Conservation (phyloP, 2,888 invertebrate genomes). For the Hypercompe scribonia region DNA sequence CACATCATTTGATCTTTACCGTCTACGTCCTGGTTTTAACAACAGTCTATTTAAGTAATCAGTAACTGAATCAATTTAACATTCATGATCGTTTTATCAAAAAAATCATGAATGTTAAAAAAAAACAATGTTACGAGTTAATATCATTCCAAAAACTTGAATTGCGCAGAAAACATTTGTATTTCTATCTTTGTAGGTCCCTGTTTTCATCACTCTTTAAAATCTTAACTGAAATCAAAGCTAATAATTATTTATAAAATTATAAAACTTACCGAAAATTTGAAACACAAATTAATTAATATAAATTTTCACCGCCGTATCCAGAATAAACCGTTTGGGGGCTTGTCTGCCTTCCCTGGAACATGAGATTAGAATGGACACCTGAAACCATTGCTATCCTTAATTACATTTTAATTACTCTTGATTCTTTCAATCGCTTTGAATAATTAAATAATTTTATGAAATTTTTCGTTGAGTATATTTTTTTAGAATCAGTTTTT, state of each 20-base stretch:
- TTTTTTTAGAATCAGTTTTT: constrained; percentile 6
- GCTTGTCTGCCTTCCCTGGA: constrained; percentile 48
- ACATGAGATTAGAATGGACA: constrained; percentile 71
- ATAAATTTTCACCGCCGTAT: constrained; percentile 15
- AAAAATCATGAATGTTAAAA: too few species aligned
- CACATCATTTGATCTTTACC: too few species aligned
- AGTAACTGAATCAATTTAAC: too few species aligned
- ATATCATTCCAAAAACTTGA: background rate
- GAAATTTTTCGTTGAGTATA: constrained; percentile 3
- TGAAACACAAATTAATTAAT: constrained; percentile 11
- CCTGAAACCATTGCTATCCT: constrained; percentile 65
- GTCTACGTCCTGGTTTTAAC: too few species aligned
- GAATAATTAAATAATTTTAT: constrained; percentile 47
- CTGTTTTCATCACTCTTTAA: background rate
- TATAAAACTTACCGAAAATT: background rate
- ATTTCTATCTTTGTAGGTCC: background rate
- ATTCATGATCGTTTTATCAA: too few species aligned
- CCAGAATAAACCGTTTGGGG: constrained; percentile 47
- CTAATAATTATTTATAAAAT: background rate
- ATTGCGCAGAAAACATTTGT: background rate
- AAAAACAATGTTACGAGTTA: background rate
- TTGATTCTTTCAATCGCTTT: constrained; percentile 55
- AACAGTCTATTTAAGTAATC: too few species aligned
- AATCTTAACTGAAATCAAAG: background rate
- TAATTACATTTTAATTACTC: constrained; percentile 74